Percentiles rank a stretch among this genome's conserved stretches.
These are phyloP conservation scores for Mizuhopecten yessoensis DNA, from an alignment of 1,140 invertebrate species.

Conservation along the genomic window DNA sequence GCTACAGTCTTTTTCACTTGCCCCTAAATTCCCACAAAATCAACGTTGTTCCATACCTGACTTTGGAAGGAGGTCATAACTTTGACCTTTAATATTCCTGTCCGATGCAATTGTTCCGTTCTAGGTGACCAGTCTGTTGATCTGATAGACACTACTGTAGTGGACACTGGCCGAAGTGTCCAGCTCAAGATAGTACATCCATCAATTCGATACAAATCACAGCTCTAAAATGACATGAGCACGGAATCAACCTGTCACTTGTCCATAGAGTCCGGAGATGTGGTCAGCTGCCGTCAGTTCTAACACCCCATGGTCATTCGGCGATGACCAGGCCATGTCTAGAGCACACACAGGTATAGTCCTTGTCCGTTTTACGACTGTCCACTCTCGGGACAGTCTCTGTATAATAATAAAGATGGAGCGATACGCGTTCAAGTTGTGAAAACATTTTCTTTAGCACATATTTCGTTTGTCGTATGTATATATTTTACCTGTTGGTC, in stretches of 20 bases:
- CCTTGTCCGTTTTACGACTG: constrained; percentile 37
- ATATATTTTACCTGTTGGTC: neutral
- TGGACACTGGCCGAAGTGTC: neutral
- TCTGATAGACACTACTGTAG: neutral
- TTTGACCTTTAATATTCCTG: constrained; percentile 12
- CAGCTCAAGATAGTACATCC: constrained; percentile 25
- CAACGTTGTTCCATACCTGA: neutral
- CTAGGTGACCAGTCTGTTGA: constrained; percentile 2
- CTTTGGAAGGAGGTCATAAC: neutral
- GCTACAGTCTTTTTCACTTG: neutral
- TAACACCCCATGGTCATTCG: constrained; percentile 30
- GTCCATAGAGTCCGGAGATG: neutral
- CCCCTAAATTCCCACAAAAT: constrained; percentile 8
- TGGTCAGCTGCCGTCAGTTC: constrained; percentile 11
- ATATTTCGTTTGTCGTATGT: neutral
- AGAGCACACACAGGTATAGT: constrained; percentile 3
- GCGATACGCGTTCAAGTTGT: neutral
- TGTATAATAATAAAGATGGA: neutral
- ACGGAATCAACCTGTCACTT: neutral
- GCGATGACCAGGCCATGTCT: constrained; percentile 36
- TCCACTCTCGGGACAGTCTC: neutral
- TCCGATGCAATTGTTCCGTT: constrained; percentile 14
- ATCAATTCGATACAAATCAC: constrained; percentile 39
- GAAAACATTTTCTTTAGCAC: neutral
- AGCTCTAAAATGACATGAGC: neutral